Evolutionary conservation across 1,140 invertebrate genomes (phyloP).

Genomic region (Anoplophora glabripennis): DNA sequence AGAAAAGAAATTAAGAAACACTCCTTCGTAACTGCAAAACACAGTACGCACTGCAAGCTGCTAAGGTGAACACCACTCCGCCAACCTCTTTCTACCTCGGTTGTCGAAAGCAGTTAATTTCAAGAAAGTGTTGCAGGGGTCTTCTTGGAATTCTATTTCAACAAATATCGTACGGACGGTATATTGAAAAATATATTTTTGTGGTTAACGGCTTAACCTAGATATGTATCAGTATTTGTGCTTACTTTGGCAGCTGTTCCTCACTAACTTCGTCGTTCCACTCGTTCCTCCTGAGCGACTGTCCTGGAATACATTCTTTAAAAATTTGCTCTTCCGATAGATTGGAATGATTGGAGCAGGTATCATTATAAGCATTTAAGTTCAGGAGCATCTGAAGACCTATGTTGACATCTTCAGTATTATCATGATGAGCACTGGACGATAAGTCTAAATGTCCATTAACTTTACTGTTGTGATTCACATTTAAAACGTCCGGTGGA

Average conservation of each 20-base stretch:
- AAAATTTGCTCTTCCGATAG: slow-evolving; percentile 26
- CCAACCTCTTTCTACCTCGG: no score
- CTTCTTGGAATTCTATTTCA: no score
- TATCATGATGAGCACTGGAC: neutral
- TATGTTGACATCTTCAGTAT: neutral
- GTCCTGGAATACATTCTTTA: slow-evolving; percentile 23
- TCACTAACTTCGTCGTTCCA: slow-evolving; percentile 27
- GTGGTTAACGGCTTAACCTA: no score
- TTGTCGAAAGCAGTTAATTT: no score
- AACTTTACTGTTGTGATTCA: slow-evolving; percentile 48
- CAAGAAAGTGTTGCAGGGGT: no score
- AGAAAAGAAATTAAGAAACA: no score
- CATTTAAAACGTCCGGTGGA: slow-evolving; percentile 54
- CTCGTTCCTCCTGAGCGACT: slow-evolving; percentile 28
- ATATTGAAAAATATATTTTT: no score
- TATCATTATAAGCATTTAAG: slow-evolving; percentile 13
- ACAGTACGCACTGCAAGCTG: no score
- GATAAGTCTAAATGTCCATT: no score
- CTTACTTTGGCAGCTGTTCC: slow-evolving; percentile 29
- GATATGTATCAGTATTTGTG: slow-evolving; percentile 5
- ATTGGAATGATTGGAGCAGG: slow-evolving; percentile 22
- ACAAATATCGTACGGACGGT: no score
- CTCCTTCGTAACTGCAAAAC: no score
- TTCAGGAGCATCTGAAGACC: slow-evolving; percentile 5
- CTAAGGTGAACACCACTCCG: no score